Conservation (phyloP, 2,113 vertebrate genomes). For the Salvelinus namaycush region DNA sequence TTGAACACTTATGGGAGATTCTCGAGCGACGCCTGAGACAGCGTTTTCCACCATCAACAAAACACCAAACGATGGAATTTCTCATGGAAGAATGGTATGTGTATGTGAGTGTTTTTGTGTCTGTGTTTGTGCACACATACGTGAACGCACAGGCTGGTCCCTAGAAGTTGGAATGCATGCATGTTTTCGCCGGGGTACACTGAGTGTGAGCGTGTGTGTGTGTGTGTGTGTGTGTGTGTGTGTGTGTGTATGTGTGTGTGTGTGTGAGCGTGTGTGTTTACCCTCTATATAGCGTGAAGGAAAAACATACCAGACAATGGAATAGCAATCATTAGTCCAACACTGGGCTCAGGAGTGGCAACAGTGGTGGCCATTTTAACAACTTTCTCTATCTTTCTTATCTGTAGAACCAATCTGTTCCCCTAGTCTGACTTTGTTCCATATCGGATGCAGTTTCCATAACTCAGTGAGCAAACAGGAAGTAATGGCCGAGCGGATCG, state of each 20-base stretch:
- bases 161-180: neutral
- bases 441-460: conserved; percentile 49
- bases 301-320: conserved; percentile 34
- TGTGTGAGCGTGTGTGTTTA: neutral
- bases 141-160: neutral
- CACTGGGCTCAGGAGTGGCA: conserved; percentile 38
- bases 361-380: conserved; percentile 38
- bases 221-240: neutral
- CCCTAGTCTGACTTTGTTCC: conserved; percentile 51
- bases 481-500: conserved; percentile 58
- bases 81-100: neutral
- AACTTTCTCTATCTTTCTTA: conserved; percentile 7
- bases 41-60: too few relatives aligned
- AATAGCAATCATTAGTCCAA: conserved; percentile 51
- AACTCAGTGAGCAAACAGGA: conserved; percentile 65
- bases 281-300: conserved; percentile 11
- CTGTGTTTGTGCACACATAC: neutral
- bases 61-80: too few relatives aligned
- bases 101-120: neutral
- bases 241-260: neutral
- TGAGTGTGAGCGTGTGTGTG: neutral
- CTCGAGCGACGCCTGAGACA: too few relatives aligned
- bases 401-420: conserved; percentile 40
- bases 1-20: too few relatives aligned
- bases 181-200: neutral